Base-by-base conservation (phyloP, 2,113 vertebrate species). In the Cacatua alba region DNA sequence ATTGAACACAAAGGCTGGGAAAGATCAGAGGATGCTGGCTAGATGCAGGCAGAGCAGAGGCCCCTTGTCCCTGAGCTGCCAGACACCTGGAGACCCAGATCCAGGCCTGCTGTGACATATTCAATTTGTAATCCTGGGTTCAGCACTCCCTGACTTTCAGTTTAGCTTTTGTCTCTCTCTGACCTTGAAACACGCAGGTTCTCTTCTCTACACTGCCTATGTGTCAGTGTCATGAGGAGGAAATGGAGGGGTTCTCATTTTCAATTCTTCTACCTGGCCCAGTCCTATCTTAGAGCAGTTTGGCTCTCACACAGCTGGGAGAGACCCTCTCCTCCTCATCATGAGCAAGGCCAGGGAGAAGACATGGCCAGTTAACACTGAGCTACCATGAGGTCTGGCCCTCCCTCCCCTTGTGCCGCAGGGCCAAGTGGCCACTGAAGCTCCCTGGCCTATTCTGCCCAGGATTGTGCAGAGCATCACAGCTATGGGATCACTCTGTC, bases 171-270 rank as follows among this genome's bases (percentile, higher is more conserved):
- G 2, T 21, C 37, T 64, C 76, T 70, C 52, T 84, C 37, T 7
- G 26, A 11, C 69, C 51, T 53, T 39, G 21, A 71, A 81, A 79
- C 3, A 6, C 10, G 6, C 0, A 0, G 7, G 19, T 21, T 79
- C 81, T 69, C 48, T 29, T 41, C 77, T 65, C 41, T 13, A 14
- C 5, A 11, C n/a, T 63, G 48, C 46, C 33, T 18, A 1, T 7
- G 25, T 41, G 37, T 9, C 35, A 44, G 26, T 9, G 0, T 17
- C 67, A 78, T 1, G 19, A 44, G 41, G 10, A 52, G 24, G 20
- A 72, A 78, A 67, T 1, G 2, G 16, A 70, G 4, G 6, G 29
- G 37, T 33, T 84, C 57, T 39, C 3, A 23, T 72, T 74, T 78
- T 35, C 74, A 57, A 5, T 67, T 63, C 59, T 84, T 41, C 51